A percentile compares a stretch with the other conserved stretches of the same genome.
Conservation (phyloP, 2,797 vertebrate species). For the Molossus molossus region DNA sequence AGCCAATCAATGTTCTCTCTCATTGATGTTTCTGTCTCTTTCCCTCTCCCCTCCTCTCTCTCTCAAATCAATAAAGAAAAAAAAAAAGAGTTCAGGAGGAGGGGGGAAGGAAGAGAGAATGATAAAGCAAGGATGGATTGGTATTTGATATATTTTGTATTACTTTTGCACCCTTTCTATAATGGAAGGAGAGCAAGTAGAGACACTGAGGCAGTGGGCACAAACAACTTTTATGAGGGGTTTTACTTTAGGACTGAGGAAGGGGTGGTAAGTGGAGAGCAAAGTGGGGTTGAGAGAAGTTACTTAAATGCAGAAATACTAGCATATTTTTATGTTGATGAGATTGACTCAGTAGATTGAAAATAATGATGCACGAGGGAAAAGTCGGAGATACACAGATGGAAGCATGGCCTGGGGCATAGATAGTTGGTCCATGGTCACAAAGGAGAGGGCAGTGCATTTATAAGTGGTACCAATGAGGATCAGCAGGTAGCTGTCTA, state of each 20-base stretch:
- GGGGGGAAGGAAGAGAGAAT: background rate
- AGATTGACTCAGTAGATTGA: background rate
- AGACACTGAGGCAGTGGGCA: background rate
- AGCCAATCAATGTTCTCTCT: too few relatives aligned
- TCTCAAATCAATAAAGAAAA: too few relatives aligned
- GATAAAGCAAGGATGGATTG: background rate
- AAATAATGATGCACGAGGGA: background rate
- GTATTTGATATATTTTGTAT: background rate
- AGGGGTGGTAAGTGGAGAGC: background rate
- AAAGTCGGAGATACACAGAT: background rate
- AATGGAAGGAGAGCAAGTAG: background rate
- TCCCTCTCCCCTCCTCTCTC: too few relatives aligned
- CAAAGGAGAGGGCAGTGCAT: background rate
- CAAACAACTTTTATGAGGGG: background rate
- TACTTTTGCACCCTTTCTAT: conserved; percentile 1
- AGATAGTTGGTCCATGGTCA: background rate
- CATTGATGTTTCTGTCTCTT: too few relatives aligned
- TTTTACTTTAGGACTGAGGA: background rate
- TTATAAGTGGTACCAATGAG: too few relatives aligned
- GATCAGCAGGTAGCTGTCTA: too few relatives aligned
- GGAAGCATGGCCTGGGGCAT: background rate
- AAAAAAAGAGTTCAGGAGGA: background rate
- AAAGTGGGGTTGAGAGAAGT: background rate
- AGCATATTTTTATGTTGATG: background rate
- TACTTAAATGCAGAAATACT: background rate